Evolutionary conservation across 2,797 vertebrate species (phyloP).

Genomic region (Diplodus sargus): DNA sequence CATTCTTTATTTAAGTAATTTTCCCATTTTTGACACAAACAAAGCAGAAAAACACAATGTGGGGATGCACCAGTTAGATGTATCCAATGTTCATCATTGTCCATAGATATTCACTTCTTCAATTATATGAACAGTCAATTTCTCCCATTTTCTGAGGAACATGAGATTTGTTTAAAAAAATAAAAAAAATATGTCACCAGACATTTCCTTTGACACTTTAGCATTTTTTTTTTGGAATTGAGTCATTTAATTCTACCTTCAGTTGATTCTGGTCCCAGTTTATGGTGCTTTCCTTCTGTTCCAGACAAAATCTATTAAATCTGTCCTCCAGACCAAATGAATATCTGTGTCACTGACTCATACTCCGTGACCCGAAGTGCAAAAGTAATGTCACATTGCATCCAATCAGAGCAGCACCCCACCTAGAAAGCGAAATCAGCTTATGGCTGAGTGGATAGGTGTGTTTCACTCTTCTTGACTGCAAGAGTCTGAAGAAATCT

Average conservation of each 20-base stretch:
- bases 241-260: not conserved
- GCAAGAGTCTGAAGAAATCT: not conserved
- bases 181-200: too few relatives aligned
- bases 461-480: not conserved
- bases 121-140: too few relatives aligned
- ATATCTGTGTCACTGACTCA: not conserved
- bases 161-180: too few relatives aligned
- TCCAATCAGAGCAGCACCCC: not conserved
- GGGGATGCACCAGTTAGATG: too few relatives aligned
- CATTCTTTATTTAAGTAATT: too few relatives aligned
- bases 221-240: too few relatives aligned
- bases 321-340: conserved; percentile 3
- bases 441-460: not conserved
- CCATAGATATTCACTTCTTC: too few relatives aligned
- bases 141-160: too few relatives aligned
- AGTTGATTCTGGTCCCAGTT: not conserved
- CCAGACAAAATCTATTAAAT: conserved; percentile 13
- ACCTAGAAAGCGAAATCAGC: conserved; percentile 14
- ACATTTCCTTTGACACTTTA: too few relatives aligned
- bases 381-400: conserved; percentile 5
- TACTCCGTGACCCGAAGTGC: not conserved
- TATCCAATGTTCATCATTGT: too few relatives aligned
- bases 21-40: too few relatives aligned
- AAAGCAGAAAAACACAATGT: too few relatives aligned
- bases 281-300: not conserved